A percentile compares a stretch with the other conserved stretches of the same genome.
These are phyloP conservation scores for Tachysurus vachellii DNA, from an alignment of 2,113 vertebrate genomes.

Conservation along the genomic window DNA sequence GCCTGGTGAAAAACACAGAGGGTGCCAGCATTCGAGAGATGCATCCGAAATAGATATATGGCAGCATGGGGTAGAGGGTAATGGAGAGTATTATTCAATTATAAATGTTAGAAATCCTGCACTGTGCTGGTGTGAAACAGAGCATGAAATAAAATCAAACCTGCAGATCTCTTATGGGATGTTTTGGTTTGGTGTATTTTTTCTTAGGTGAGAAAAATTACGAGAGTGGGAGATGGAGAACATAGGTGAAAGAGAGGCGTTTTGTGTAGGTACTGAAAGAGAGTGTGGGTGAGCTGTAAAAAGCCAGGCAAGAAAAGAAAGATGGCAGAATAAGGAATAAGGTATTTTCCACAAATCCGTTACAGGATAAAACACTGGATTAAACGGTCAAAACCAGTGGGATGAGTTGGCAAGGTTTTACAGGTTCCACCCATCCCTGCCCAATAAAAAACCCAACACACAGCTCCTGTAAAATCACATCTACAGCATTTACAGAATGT, in stretches of 20 bases:
- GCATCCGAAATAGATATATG: constrained; percentile 16
- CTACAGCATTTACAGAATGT: constrained; percentile 5
- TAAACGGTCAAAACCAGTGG: neutral
- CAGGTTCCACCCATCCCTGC: neutral
- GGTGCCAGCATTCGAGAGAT: constrained; percentile 19
- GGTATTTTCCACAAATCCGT: constrained; percentile 15
- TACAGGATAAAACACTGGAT: constrained; percentile 17
- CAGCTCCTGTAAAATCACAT: constrained; percentile 10
- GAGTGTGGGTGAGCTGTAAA: constrained; percentile 7
- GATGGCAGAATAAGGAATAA: neutral
- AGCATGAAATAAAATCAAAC: neutral
- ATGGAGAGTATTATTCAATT: constrained; percentile 15
- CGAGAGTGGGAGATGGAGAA: constrained; percentile 9
- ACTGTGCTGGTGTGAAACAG: neutral
- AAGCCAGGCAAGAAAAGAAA: constrained; percentile 8
- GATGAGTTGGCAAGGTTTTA: neutral
- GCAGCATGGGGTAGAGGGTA: constrained; percentile 6
- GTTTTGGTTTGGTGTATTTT: neutral
- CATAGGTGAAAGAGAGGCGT: neutral
- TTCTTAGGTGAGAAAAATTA: neutral
- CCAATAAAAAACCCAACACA: neutral
- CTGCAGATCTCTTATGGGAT: neutral
- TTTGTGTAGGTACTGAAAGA: neutral
- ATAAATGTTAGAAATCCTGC: neutral
- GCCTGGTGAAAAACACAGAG: constrained; percentile 37